Percentiles rank a stretch among this genome's conserved stretches.
Evolutionary conservation across 2,888 invertebrate species (phyloP).

Genomic region (Serripes groenlandicus): DNA sequence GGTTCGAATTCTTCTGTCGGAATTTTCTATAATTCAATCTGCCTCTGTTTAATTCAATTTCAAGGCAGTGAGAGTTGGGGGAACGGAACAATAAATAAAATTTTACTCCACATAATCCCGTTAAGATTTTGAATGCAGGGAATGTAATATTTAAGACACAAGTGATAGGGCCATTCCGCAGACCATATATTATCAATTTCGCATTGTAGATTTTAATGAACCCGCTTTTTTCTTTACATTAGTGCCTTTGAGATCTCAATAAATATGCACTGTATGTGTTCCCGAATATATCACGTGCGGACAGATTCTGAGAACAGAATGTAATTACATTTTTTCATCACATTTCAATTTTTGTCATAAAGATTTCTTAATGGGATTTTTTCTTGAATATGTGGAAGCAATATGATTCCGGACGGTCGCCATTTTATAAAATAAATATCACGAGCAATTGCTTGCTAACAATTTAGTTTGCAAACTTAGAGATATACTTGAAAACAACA

Average conservation of each 20-base stretch:
- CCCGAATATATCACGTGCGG: conserved; percentile 10
- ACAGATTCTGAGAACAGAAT: conserved; percentile 4
- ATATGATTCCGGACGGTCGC: too few species aligned
- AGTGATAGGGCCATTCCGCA: conserved; percentile 17
- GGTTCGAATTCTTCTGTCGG: conserved; percentile 24
- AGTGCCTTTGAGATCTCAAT: conserved; percentile 5
- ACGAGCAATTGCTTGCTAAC: too few species aligned
- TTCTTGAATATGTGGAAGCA: too few species aligned
- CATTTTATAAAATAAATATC: too few species aligned
- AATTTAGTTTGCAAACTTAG: too few species aligned
- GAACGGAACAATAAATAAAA: conserved; percentile 25
- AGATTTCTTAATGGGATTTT: background rate
- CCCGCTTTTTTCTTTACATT: background rate
- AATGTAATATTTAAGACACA: conserved; percentile 24
- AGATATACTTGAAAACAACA: too few species aligned
- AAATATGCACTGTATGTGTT: conserved; percentile 1
- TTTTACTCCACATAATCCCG: conserved; percentile 23
- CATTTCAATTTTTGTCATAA: background rate
- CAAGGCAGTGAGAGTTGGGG: conserved; percentile 8
- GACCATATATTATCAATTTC: conserved; percentile 22
- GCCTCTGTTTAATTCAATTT: conserved; percentile 23
- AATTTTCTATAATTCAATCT: conserved; percentile 26
- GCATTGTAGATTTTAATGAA: conserved; percentile 25
- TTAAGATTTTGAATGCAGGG: conserved; percentile 27
- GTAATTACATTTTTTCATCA: conserved; percentile 6